phyloP scores from a whole-genome alignment of 2,113 vertebrate genomes.

The Opisthocomus hoazin region DNA sequence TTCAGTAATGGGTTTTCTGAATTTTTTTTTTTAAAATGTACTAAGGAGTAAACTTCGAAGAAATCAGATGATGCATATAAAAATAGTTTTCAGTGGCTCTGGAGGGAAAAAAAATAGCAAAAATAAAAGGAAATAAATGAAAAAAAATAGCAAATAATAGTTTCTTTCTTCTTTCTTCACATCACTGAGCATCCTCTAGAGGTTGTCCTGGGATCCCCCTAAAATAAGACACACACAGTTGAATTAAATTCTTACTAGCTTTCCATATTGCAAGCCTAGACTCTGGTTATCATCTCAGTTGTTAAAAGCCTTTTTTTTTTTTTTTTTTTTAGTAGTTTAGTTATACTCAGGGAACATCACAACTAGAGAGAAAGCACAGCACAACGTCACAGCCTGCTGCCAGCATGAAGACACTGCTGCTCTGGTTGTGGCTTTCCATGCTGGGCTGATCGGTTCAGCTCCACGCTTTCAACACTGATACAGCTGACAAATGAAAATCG shows the following conservation, averaged over 20 bases:
- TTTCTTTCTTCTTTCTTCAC: slow-evolving; percentile 74
- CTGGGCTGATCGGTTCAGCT: background rate
- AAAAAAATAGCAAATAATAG: background rate
- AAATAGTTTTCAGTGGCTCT: slow-evolving; percentile 81
- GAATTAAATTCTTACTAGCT: background rate
- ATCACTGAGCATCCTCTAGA: slow-evolving; percentile 90
- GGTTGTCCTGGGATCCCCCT: slow-evolving; percentile 86
- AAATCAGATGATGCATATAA: slow-evolving; percentile 70
- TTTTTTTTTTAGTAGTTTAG: background rate
- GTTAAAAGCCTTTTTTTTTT: background rate
- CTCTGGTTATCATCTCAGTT: background rate
- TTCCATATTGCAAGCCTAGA: background rate
- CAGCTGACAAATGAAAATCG: background rate
- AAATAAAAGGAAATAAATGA: slow-evolving; percentile 43
- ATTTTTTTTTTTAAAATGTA: slow-evolving; percentile 65
- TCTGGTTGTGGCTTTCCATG: rapidly evolving
- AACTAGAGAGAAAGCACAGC: background rate
- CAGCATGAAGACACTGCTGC: background rate
- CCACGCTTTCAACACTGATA: background rate
- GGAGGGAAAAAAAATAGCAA: slow-evolving; percentile 28
- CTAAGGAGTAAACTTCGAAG: slow-evolving; percentile 56
- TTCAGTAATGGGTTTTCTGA: slow-evolving; percentile 10
- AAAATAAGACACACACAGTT: background rate
- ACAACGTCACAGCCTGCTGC: rapidly evolving
- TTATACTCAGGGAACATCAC: background rate